Evolutionary conservation across 2,113 vertebrate genomes (phyloP), one percentile per base, ranked within the genome.

Genomic region (Xiphophorus maculatus): DNA sequence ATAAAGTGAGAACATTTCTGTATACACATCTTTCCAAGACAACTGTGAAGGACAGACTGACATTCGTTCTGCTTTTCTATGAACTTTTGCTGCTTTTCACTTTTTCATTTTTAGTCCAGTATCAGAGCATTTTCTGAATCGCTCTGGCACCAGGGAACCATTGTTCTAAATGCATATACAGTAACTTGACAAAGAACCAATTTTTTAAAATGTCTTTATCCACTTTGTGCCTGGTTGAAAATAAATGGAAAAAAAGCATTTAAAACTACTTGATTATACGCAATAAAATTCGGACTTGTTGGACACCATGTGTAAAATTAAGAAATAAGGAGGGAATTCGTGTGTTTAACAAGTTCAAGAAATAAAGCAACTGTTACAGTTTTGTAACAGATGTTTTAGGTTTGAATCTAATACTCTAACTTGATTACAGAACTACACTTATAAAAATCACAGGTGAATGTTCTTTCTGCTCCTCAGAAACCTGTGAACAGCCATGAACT

Each of bases 401-500:
- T 58, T 58, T 58, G 10, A 58, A 58, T n/a, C 27, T 68, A 2
- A 6, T 11, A 71, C 67, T 67, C 67, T 7, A 37, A 25, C 13
- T 48, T 71, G 58, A 73, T 62, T 27, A 32, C 15, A 42, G 29
- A 0, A 32, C 66, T 44, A 62, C 29, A 66, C 44, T 30, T 13
- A 22, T 8, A 66, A 28, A 74, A 65, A 65, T 63, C 60, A 66
- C 4, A 71, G 40, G 40, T 17, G 11, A 3, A 12, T 13, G 32
- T 28, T 48, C 15, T 1, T 3, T 42, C 58, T 76, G 13, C 64
- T 42, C 65, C 62, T 69, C 12, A 6, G 40, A 82, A 86, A 76
- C 63, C 27, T 73, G 54, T 1, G 13, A 79, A 74, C 72, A 79
- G 81, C 74, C 54, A 32, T 69, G 63, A 71, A 25, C 44, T 77